These are phyloP conservation scores for Anguilla japonica DNA, from an alignment of 2,113 vertebrate genomes.

Conservation along the genomic window DNA sequence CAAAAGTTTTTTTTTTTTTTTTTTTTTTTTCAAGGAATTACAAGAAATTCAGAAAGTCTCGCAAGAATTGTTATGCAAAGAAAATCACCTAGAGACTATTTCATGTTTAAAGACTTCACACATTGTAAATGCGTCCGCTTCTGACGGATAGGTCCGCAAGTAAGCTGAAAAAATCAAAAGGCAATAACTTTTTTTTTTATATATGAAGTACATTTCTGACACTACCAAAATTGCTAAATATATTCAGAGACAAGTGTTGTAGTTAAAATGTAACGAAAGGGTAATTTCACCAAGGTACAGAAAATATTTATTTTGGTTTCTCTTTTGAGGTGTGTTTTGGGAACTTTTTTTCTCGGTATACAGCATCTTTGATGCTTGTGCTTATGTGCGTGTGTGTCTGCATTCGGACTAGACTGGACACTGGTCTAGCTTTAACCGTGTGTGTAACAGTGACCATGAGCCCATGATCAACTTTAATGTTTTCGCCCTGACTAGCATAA, in stretches of 20 bases:
- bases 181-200: slow-evolving; percentile 15
- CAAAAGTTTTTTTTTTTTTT: slow-evolving; percentile 39
- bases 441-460: slow-evolving; percentile 27
- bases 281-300: slow-evolving; percentile 52
- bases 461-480: slow-evolving; percentile 44
- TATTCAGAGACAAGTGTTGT: slow-evolving; percentile 31
- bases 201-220: slow-evolving; percentile 11
- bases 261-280: slow-evolving; percentile 48
- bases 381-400: slow-evolving; percentile 26
- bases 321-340: slow-evolving; percentile 4
- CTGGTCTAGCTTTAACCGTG: slow-evolving; percentile 48
- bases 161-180: not conserved
- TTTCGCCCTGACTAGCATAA: slow-evolving; percentile 29
- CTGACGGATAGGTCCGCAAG: not conserved
- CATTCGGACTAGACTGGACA: slow-evolving; percentile 46
- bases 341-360: slow-evolving; percentile 45
- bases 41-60: slow-evolving; percentile 17
- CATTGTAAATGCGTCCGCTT: slow-evolving; percentile 4
- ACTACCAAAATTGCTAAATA: slow-evolving; percentile 49
- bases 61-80: not conserved
- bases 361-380: slow-evolving; percentile 35
- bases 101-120: not conserved
- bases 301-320: slow-evolving; percentile 25
- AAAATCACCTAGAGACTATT: slow-evolving; percentile 1
- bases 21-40: slow-evolving; percentile 26